Conservation (phyloP, 2,888 invertebrate species). For the Nymphalis urticae region DNA sequence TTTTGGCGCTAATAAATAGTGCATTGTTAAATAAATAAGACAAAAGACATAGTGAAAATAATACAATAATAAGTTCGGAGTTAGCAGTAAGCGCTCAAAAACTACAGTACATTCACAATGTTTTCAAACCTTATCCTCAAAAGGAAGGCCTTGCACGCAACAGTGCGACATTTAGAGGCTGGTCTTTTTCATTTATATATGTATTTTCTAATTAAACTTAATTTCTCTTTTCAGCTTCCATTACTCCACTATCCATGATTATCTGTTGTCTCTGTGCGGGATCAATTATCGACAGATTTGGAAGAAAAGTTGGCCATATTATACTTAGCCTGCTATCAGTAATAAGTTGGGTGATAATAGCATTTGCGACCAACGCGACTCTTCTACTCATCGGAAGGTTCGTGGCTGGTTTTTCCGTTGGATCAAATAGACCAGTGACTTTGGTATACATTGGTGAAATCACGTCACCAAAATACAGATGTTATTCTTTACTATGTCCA, state of each 20-base stretch:
- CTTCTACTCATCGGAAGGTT: slow-evolving; percentile 52
- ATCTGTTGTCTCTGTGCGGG: slow-evolving; percentile 54
- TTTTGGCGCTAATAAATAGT: too few species aligned
- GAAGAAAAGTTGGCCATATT: slow-evolving; percentile 53
- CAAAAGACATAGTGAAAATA: too few species aligned
- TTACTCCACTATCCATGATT: slow-evolving; percentile 52
- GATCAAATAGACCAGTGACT: slow-evolving; percentile 49
- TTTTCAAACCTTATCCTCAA: too few species aligned
- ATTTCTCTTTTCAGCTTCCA: slow-evolving; percentile 50
- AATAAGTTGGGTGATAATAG: slow-evolving; percentile 55
- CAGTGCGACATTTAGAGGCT: too few species aligned
- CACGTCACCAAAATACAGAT: slow-evolving; percentile 48
- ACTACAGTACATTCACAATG: too few species aligned
- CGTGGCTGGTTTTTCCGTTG: slow-evolving; percentile 51
- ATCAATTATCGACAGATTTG: slow-evolving; percentile 51
- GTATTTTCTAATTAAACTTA: neutral
- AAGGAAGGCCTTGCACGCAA: too few species aligned
- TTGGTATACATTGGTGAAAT: slow-evolving; percentile 58
- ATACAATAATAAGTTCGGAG: too few species aligned
- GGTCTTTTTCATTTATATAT: neutral
- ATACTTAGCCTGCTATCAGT: slow-evolving; percentile 48
- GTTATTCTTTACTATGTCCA: slow-evolving; percentile 47
- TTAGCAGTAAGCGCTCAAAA: too few species aligned
- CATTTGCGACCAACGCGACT: slow-evolving; percentile 44
- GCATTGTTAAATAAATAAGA: too few species aligned